Conservation (phyloP, 2,888 invertebrate species). For the Caenorhabditis uteleia region DNA sequence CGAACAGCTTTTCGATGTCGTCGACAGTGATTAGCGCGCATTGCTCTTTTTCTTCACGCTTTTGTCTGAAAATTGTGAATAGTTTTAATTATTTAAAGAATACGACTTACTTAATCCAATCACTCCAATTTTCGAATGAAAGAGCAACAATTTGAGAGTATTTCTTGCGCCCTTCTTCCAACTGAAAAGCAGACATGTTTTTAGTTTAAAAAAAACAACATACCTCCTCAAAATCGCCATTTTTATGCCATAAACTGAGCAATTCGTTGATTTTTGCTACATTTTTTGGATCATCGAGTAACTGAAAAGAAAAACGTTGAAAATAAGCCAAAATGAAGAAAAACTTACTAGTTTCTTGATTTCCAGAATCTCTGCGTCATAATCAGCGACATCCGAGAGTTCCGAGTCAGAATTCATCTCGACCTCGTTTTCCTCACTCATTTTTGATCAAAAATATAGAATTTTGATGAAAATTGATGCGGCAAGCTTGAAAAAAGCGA, state of each 20-base stretch:
- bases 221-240: conserved; percentile 46
- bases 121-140: conserved; percentile 26
- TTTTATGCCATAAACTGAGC: conserved; percentile 22
- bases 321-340: neutral
- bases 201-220: too few relatives aligned
- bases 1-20: conserved; percentile 28
- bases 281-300: conserved; percentile 20
- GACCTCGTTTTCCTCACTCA: conserved; percentile 9
- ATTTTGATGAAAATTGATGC: neutral
- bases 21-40: too few relatives aligned
- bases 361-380: conserved; percentile 21
- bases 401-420: conserved; percentile 28
- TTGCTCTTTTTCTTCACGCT: conserved; percentile 1
- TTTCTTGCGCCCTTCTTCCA: conserved; percentile 16
- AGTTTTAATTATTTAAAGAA: neutral
- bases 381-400: conserved; percentile 19
- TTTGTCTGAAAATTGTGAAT: conserved; percentile 16
- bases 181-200: too few relatives aligned
- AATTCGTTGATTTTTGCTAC: conserved; percentile 16
- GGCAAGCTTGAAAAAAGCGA: neutral
- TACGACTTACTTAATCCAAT: conserved; percentile 44
- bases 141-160: conserved; percentile 24
- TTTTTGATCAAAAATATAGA: neutral
- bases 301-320: conserved; percentile 23
- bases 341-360: conserved; percentile 13